Evolutionary conservation across 1,140 invertebrate species (phyloP).

Genomic region (Drosophila arawakana): DNA sequence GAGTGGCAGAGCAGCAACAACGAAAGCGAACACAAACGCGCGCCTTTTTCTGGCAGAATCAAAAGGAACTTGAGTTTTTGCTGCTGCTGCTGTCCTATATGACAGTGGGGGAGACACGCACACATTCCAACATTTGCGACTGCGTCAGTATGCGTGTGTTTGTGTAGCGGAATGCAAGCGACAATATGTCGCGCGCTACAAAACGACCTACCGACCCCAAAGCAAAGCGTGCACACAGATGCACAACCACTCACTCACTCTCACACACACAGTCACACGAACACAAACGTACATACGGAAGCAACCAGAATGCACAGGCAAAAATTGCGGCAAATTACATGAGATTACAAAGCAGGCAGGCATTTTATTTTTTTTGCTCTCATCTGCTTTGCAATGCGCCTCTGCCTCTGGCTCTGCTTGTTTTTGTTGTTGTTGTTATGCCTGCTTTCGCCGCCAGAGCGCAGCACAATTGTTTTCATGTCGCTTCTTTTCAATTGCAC

Average conservation of each 20-base stretch:
- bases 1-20: slow-evolving; percentile 9
- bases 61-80: slow-evolving; percentile 44
- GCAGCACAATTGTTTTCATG: slow-evolving; percentile 71
- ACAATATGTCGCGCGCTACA: slow-evolving; percentile 55
- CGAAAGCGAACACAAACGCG: slow-evolving; percentile 51
- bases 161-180: slow-evolving; percentile 60
- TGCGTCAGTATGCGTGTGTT: slow-evolving; percentile 16
- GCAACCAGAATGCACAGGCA: slow-evolving; percentile 59
- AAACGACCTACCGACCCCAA: slow-evolving; percentile 59
- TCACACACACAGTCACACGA: not conserved
- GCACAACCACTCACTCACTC: slow-evolving; percentile 3
- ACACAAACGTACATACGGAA: slow-evolving; percentile 39
- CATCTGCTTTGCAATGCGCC: slow-evolving; percentile 29
- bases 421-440: slow-evolving; percentile 33
- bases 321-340: slow-evolving; percentile 80
- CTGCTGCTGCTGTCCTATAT: slow-evolving; percentile 29
- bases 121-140: not conserved
- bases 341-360: slow-evolving; percentile 66
- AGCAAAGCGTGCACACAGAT: slow-evolving; percentile 35
- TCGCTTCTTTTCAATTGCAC: slow-evolving; percentile 62
- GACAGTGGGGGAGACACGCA: slow-evolving; percentile 53
- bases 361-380: slow-evolving; percentile 44
- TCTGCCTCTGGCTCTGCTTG: slow-evolving; percentile 22
- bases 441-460: slow-evolving; percentile 49
- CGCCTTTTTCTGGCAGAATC: slow-evolving; percentile 65